Evolutionary conservation across 2,888 invertebrate genomes (phyloP), one percentile per base, ranked within the genome.

Genomic region (Tachystola acroxantha): DNA sequence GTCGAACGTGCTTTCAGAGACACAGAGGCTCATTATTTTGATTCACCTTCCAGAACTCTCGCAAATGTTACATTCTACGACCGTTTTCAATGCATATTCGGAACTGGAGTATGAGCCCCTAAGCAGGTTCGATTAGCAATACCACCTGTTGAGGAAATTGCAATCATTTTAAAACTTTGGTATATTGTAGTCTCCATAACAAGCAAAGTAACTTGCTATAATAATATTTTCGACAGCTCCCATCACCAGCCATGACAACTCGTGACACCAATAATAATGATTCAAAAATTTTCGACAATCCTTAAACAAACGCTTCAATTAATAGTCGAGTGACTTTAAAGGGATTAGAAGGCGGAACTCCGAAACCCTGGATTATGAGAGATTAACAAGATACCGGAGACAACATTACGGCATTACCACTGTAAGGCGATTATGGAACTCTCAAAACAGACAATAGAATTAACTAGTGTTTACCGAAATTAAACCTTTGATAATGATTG

Each of bases 281-380:
- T 27, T 32, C 26, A 32, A 39, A 39, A 39, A 36, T 29, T 27
- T 11, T 13, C 7, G 9, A n/a, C 29, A 25, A 33, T 29, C 47
- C 48, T 7, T 35, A 45, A 54, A 53, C 53, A 52, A 56, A 55
- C 50, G 56, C 53, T 53, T 58, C 53, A 62, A 64, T 64, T 57
- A 64, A 63, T 63, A 64, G 54, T 55, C 48, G 42, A 63, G 51
- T 60, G 59, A 60, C 62, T 64, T 61, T 52, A 53, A 47, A 36
- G 42, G 57, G 63, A 62, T 64, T 64, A 60, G 40, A 37, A 34
- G 36, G 39, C 33, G 35, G 25, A 39, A 26, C 33, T 25, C 37
- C 32, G 20, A 32, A 37, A 34, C 31, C 35, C 31, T 7, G 35
- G 43, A 42, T 42, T 42, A 41, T 20, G 38, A 24, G 28, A 43